These are phyloP conservation scores for Forficula auricularia DNA, from an alignment of 1,140 invertebrate genomes.

Conservation along the genomic window DNA sequence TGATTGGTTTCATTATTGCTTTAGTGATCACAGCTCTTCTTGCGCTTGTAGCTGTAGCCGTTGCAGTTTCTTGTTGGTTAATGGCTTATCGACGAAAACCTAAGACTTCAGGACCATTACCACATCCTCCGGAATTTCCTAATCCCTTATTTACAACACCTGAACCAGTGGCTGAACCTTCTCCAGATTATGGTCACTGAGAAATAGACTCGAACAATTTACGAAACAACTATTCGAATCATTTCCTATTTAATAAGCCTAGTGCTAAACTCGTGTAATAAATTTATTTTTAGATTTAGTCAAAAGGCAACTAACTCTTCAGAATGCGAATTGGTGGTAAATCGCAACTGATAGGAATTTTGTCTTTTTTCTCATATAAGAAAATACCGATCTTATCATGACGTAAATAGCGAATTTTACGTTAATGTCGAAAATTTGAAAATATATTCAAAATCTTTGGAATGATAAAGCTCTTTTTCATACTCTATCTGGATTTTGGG, in stretches of 20 bases:
- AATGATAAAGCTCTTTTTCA: no score
- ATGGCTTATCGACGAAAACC: slow-evolving; percentile 78
- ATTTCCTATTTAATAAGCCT: background rate
- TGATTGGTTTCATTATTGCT: slow-evolving; percentile 79
- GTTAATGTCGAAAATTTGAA: no score
- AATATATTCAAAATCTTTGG: no score
- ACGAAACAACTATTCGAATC: background rate
- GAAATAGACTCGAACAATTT: slow-evolving; percentile 1
- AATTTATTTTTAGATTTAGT: background rate
- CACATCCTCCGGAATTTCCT: slow-evolving; percentile 85
- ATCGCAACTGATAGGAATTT: background rate
- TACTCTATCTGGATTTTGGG: slow-evolving; percentile 3
- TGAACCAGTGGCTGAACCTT: slow-evolving; percentile 56
- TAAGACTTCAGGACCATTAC: slow-evolving; percentile 68
- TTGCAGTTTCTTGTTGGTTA: slow-evolving; percentile 85
- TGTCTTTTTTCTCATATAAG: background rate
- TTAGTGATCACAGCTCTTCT: slow-evolving; percentile 78
- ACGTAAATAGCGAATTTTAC: no score
- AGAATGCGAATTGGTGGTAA: background rate
- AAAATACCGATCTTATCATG: no score
- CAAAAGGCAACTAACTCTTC: background rate
- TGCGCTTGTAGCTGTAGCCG: slow-evolving; percentile 78
- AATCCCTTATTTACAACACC: slow-evolving; percentile 81
- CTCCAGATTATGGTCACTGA: slow-evolving; percentile 49
- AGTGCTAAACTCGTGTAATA: background rate